Evolutionary conservation across 2,113 vertebrate genomes (phyloP).

Genomic region (Otocyon megalotis): DNA sequence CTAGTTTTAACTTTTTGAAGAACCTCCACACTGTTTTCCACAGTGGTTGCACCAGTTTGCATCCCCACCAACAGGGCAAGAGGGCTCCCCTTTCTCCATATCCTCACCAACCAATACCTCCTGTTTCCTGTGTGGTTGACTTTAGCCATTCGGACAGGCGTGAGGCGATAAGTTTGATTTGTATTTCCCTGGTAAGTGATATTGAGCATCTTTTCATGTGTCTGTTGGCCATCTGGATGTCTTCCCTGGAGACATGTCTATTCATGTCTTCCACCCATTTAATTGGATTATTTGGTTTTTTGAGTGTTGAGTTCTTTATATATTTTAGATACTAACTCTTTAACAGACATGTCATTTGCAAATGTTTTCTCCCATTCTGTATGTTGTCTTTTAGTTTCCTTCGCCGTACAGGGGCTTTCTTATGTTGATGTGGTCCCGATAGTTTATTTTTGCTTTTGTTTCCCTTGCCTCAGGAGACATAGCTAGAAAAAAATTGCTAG

Average conservation of each 20-base stretch:
- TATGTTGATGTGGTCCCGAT: neutral
- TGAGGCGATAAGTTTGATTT: neutral
- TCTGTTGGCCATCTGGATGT: neutral
- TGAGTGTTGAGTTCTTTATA: neutral
- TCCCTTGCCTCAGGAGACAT: neutral
- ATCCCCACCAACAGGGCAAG: neutral
- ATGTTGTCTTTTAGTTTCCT: neutral
- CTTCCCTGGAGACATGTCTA: neutral
- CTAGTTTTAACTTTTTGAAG: neutral
- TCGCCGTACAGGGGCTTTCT: neutral
- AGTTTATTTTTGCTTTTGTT: neutral
- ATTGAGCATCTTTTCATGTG: neutral
- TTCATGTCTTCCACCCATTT: neutral
- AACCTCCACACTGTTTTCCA: neutral
- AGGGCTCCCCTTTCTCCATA: neutral
- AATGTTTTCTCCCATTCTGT: neutral
- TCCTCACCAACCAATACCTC: neutral
- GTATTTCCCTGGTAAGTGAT: neutral
- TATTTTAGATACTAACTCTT: neutral
- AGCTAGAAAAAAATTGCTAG: neutral
- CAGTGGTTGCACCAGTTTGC: neutral
- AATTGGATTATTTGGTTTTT: neutral
- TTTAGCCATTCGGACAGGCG: too few species aligned
- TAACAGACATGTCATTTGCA: neutral
- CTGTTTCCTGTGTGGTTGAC: neutral